A percentile compares a stretch with the other conserved stretches of the same genome.
Conservation (phyloP, 2,888 invertebrate species). For the Callinectes sapidus region DNA sequence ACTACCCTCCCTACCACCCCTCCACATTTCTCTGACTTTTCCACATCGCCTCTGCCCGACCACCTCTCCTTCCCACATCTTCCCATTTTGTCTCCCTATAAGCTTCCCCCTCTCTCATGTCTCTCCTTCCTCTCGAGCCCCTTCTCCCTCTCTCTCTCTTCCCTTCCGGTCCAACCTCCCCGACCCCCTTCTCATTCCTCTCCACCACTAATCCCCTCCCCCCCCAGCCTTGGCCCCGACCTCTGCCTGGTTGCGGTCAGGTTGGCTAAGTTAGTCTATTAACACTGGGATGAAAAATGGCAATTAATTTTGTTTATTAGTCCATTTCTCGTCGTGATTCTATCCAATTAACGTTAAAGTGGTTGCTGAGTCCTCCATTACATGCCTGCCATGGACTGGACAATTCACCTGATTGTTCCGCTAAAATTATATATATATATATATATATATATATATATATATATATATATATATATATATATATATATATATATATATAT, state of each 20-base stretch:
- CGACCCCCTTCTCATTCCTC: too few relatives aligned
- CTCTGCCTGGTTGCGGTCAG: neutral
- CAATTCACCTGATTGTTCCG: neutral
- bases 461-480: neutral
- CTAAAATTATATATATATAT: neutral
- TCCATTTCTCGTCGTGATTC: conserved; percentile 22
- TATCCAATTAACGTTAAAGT: conserved; percentile 20
- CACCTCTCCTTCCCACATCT: neutral
- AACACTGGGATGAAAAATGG: conserved; percentile 11
- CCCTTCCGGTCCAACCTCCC: neutral
- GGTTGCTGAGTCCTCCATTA: conserved; percentile 3
- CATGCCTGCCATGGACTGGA: neutral
- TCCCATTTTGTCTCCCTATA: too few relatives aligned
- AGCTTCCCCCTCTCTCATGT: neutral
- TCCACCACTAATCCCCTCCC: neutral
- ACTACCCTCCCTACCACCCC: neutral
- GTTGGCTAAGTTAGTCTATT: neutral
- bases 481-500: neutral
- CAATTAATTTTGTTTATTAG: conserved; percentile 8
- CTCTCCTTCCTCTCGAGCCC: neutral
- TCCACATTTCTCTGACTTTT: neutral
- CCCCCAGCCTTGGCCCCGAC: neutral
- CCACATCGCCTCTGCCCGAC: too few relatives aligned
- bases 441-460: conserved; percentile 23
- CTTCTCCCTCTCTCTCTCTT: neutral